Evolutionary conservation across 2,888 invertebrate genomes (phyloP), one percentile per base, ranked within the genome.

Genomic region (Drosophila setosimentum): DNA sequence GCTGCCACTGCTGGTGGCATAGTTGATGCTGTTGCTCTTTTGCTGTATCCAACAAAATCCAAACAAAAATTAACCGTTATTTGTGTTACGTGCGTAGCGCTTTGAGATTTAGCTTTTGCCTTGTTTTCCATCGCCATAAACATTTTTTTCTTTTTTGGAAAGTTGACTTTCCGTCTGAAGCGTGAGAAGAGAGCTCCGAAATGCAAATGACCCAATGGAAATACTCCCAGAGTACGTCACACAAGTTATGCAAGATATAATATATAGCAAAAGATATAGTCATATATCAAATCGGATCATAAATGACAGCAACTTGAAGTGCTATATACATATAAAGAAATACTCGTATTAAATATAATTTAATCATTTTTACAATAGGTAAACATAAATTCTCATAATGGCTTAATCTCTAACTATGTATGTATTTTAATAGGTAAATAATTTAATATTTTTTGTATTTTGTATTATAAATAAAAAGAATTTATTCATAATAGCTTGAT

Each of bases 31-130:
- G 18, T 42, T 27, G 18, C 50, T 53, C 42, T 50, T 30, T 24
- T 66, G 58, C 48, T 71, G 50, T 29, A 67, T 78, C 59, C 60
- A 60, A 74, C 77, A 78, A 83, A 62, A 64, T 64, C 57, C 45
- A 70, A 68, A 45, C 45, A 58, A 40, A 87, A 80, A 74, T 83
- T 73, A 80, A 81, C 83, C 73, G 83, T 87, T 84, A 76, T 84
- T 71, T 69, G 76, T 73, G 76, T 84, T 87, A 87, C 82, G 83
- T 89, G 89, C 83, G 87, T 84, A 84, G 73, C 81, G 68, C 86
- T 75, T 73, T 73, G 69, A 75, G 37, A 69, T 53, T 64, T 27
- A 29, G 54, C 65, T 67, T 50, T 59, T 27, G 18, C 24, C 32
- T 49, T 40, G 49, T 50, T 40, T 68, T 68, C 61, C 59, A 45